Conservation (phyloP, 1,140 invertebrate species). For the Nomia melanderi region DNA sequence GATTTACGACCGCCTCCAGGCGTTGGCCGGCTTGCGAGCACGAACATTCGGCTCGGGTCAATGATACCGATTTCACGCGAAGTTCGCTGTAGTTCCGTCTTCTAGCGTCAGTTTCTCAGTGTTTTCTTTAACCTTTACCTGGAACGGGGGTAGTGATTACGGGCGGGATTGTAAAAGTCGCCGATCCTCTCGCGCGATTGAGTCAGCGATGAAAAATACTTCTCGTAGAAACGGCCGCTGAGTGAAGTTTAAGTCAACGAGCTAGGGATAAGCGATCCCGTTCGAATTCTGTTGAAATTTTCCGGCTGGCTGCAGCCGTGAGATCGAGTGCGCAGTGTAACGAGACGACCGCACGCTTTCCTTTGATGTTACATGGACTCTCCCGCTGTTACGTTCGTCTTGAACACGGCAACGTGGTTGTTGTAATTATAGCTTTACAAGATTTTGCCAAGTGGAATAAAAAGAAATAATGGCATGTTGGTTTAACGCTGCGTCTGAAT, state of each 20-base stretch:
- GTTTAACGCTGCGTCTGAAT: no score
- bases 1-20: conserved; percentile 24
- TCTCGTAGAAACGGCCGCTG: background rate
- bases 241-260: background rate
- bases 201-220: background rate
- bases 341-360: background rate
- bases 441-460: no score
- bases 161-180: background rate
- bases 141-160: no score
- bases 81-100: background rate
- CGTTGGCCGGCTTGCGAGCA: background rate
- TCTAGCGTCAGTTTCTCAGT: no score
- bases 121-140: background rate
- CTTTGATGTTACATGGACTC: background rate
- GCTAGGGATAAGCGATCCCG: background rate
- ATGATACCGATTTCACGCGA: background rate
- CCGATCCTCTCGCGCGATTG: background rate
- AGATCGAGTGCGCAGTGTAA: background rate
- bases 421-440: no score
- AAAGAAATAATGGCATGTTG: no score
- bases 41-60: background rate
- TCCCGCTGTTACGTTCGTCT: no score
- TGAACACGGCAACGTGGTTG: no score
- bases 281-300: background rate
- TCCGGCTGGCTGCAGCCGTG: background rate